A percentile compares a stretch with the other conserved stretches of the same genome.
Evolutionary conservation across 2,888 invertebrate species (phyloP).

Genomic region (Trissolcus japonicus): DNA sequence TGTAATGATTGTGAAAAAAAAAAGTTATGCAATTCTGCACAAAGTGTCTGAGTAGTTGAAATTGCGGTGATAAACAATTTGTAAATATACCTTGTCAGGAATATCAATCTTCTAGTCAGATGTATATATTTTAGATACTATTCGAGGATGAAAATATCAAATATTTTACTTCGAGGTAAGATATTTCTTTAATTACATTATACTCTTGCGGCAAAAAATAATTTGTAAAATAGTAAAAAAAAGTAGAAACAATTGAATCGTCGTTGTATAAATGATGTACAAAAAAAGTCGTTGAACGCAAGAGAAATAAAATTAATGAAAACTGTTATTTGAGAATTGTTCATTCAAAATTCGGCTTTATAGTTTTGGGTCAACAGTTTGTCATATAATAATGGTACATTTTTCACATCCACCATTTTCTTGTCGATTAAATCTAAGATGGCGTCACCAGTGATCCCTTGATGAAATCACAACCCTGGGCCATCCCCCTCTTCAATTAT

Average conservation of each 20-base stretch:
- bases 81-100: no score
- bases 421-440: slow-evolving; percentile 73
- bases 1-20: neutral
- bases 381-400: slow-evolving; percentile 2
- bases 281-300: neutral
- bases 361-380: neutral
- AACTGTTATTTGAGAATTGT: neutral
- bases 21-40: no score
- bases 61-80: no score
- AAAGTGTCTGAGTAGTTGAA: no score
- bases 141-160: no score
- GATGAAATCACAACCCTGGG: slow-evolving; percentile 53
- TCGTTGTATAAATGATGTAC: neutral
- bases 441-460: slow-evolving; percentile 68
- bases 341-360: neutral
- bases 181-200: no score
- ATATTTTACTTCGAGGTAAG: no score
- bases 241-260: neutral
- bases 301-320: no score
- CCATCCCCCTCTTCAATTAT: slow-evolving; percentile 66
- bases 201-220: neutral
- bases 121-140: no score
- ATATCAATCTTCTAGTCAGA: no score
- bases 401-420: slow-evolving; percentile 71
- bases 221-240: neutral